phyloP scores from a whole-genome alignment of 2,113 vertebrate genomes.

The Agelaius phoeniceus region DNA sequence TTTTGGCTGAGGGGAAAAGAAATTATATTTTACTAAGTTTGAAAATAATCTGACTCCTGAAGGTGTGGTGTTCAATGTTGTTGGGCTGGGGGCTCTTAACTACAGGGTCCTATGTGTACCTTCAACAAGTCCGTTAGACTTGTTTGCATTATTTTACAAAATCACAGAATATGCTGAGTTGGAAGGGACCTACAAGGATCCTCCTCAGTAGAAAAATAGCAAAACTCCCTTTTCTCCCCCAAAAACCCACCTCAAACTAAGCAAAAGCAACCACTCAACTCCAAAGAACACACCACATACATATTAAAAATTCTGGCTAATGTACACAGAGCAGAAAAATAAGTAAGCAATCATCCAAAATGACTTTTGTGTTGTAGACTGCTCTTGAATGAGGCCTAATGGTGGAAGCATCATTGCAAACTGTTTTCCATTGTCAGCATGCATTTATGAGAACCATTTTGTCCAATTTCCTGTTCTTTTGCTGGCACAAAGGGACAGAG shows the following conservation, averaged over 20 bases:
- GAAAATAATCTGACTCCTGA: neutral
- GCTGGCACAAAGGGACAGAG: neutral
- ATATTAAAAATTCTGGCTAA: slow-evolving; percentile 19
- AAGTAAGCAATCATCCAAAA: slow-evolving; percentile 35
- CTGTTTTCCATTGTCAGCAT: neutral
- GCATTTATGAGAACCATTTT: slow-evolving; percentile 22
- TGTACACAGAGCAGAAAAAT: neutral
- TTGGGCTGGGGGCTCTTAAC: neutral
- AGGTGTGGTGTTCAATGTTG: neutral
- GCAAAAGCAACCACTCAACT: neutral
- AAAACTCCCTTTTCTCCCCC: neutral
- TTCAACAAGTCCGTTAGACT: neutral
- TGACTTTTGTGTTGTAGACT: neutral
- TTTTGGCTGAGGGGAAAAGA: neutral
- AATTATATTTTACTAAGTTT: neutral
- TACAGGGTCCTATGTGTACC: neutral
- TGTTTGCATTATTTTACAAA: neutral
- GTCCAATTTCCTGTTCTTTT: slow-evolving; percentile 30
- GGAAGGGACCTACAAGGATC: neutral
- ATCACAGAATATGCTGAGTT: neutral
- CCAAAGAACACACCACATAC: neutral
- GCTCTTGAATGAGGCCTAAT: slow-evolving; percentile 25
- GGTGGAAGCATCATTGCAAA: slow-evolving; percentile 2
- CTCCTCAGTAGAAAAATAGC: neutral
- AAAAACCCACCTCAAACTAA: neutral